Evolutionary conservation across 2,113 vertebrate genomes (phyloP).

Genomic region (Oncorhynchus keta): DNA sequence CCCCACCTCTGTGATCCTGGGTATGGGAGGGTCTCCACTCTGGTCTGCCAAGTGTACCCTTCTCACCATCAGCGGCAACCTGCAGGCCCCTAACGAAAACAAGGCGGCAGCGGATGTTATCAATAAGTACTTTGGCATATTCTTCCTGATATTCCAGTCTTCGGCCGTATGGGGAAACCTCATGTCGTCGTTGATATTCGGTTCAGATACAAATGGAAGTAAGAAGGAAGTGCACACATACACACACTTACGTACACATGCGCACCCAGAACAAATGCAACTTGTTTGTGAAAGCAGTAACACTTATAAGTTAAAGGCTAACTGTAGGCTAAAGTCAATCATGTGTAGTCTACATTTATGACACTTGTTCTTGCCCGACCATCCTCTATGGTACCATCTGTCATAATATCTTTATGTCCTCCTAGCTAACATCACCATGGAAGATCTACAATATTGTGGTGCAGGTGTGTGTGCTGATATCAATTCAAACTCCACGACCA

Average conservation of each 20-base stretch:
- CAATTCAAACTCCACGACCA: slow-evolving; percentile 41
- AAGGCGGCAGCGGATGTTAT: slow-evolving; percentile 78
- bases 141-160: slow-evolving; percentile 94
- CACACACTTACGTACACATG: neutral
- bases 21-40: slow-evolving; percentile 87
- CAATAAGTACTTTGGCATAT: slow-evolving; percentile 91
- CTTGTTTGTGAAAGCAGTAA: too few relatives aligned
- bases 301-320: too few relatives aligned
- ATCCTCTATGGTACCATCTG: neutral
- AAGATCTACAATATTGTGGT: slow-evolving; percentile 79
- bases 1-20: slow-evolving; percentile 87
- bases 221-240: slow-evolving; percentile 27
- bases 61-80: slow-evolving; percentile 83
- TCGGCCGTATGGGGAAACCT: slow-evolving; percentile 93
- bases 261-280: neutral
- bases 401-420: neutral
- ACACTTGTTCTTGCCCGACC: neutral
- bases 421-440: slow-evolving; percentile 71
- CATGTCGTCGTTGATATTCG: slow-evolving; percentile 90
- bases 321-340: too few relatives aligned
- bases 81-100: slow-evolving; percentile 64
- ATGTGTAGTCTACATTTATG: neutral
- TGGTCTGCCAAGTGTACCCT: slow-evolving; percentile 95
- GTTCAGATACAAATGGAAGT: slow-evolving; percentile 78
- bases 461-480: slow-evolving; percentile 72